Conservation (phyloP, 2,797 vertebrate species). For the Lateolabrax maculatus region DNA sequence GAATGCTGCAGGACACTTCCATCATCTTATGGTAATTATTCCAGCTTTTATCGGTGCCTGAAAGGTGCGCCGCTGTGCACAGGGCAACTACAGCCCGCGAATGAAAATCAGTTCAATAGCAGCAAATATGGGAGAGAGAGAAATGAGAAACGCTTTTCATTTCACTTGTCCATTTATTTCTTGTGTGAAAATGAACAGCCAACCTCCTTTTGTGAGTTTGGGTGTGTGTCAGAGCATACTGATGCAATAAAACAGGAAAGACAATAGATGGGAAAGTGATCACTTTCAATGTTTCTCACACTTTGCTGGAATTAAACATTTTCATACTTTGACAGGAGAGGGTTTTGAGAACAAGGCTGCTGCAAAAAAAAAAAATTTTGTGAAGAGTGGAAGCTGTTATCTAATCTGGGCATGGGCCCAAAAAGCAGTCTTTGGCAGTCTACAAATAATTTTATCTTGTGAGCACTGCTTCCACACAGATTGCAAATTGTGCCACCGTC, state of each 20-base stretch:
- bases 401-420: not conserved
- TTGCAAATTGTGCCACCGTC: too few species aligned
- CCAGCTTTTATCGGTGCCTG: not conserved
- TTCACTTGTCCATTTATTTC: not conserved
- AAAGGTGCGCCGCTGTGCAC: not conserved
- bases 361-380: too few species aligned
- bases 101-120: not conserved
- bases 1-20: constrained; percentile 19
- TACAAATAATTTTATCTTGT: not conserved
- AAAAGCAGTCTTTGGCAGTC: not conserved
- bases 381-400: not conserved
- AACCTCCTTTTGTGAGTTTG: not conserved
- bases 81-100: not conserved
- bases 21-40: constrained; percentile 12
- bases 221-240: not conserved
- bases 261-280: not conserved
- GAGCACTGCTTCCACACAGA: not conserved
- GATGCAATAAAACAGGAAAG: not conserved
- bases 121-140: not conserved
- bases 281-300: not conserved
- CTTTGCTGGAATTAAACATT: not conserved
- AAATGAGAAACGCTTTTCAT: not conserved
- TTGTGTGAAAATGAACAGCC: not conserved
- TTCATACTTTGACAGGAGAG: not conserved
- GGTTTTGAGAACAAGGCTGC: not conserved